Evolutionary conservation across 2,797 vertebrate genomes (phyloP).

Genomic region (Danio albolineatus): DNA sequence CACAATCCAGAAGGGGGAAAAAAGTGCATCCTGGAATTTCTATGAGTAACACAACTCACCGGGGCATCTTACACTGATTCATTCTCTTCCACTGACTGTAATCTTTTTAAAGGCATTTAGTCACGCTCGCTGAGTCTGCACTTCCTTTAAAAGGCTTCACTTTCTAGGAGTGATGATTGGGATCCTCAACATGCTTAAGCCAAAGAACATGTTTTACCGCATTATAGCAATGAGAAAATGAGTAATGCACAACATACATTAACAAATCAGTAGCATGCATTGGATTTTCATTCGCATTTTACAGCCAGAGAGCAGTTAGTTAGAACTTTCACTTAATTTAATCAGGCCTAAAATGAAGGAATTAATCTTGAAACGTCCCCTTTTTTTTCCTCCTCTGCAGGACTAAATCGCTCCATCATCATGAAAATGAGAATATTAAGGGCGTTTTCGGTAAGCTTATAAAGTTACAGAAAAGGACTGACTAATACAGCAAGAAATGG

Average conservation of each 20-base stretch:
- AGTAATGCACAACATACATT: slow-evolving; percentile 30
- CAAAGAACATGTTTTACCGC: slow-evolving; percentile 30
- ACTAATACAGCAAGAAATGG: slow-evolving; percentile 49
- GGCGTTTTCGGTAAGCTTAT: slow-evolving; percentile 21
- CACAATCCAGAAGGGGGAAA: not conserved
- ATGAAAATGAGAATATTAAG: slow-evolving; percentile 35
- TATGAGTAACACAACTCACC: slow-evolving; percentile 3
- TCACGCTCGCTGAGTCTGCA: slow-evolving; percentile 40
- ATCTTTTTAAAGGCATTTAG: slow-evolving; percentile 60
- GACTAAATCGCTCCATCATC: slow-evolving; percentile 31
- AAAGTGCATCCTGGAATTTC: not conserved
- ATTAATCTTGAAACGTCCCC: not conserved
- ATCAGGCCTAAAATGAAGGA: slow-evolving; percentile 19
- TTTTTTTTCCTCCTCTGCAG: not conserved
- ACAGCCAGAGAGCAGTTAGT: not conserved
- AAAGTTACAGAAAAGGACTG: slow-evolving; percentile 40
- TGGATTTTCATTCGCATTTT: not conserved
- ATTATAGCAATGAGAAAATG: slow-evolving; percentile 31
- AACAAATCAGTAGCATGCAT: slow-evolving; percentile 19
- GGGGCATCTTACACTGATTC: slow-evolving; percentile 46
- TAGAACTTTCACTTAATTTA: slow-evolving; percentile 12
- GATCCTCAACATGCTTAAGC: slow-evolving; percentile 28
- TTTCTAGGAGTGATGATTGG: slow-evolving; percentile 42
- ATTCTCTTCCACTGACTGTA: slow-evolving; percentile 56
- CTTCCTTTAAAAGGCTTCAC: slow-evolving; percentile 40